phyloP scores from a whole-genome alignment of 1,140 invertebrate genomes.

The Drosophila grimshawi region DNA sequence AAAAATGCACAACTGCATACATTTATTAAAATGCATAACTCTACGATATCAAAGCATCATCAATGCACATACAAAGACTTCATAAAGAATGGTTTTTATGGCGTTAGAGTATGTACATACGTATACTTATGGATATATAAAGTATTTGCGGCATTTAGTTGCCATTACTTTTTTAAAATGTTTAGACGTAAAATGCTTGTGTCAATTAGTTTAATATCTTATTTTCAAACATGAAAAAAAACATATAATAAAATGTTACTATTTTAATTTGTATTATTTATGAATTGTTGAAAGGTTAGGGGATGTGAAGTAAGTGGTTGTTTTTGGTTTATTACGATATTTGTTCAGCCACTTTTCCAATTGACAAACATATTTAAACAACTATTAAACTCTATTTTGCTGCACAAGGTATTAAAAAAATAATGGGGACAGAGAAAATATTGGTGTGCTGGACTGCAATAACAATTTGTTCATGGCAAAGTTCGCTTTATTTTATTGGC shows the following conservation, averaged over 20 bases:
- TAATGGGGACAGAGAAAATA: background rate
- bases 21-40: background rate
- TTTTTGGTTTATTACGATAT: background rate
- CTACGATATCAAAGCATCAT: constrained; percentile 3
- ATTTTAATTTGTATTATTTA: background rate
- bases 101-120: constrained; percentile 15
- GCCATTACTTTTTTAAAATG: constrained; percentile 26
- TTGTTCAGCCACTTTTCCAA: too few relatives aligned
- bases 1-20: constrained; percentile 8
- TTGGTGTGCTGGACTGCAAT: background rate
- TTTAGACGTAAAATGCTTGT: constrained; percentile 37
- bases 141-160: constrained; percentile 24
- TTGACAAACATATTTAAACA: too few relatives aligned
- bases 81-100: background rate
- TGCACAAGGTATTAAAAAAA: too few relatives aligned
- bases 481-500: background rate
- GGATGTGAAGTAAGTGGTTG: background rate
- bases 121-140: constrained; percentile 20
- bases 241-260: constrained; percentile 15
- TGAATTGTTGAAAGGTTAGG: too few relatives aligned
- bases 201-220: constrained; percentile 35
- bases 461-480: constrained; percentile 12
- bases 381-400: too few relatives aligned
- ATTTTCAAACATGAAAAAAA: constrained; percentile 8
- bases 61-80: background rate